Conservation (phyloP, 2,888 invertebrate species). For the Neoascia interrupta region DNA sequence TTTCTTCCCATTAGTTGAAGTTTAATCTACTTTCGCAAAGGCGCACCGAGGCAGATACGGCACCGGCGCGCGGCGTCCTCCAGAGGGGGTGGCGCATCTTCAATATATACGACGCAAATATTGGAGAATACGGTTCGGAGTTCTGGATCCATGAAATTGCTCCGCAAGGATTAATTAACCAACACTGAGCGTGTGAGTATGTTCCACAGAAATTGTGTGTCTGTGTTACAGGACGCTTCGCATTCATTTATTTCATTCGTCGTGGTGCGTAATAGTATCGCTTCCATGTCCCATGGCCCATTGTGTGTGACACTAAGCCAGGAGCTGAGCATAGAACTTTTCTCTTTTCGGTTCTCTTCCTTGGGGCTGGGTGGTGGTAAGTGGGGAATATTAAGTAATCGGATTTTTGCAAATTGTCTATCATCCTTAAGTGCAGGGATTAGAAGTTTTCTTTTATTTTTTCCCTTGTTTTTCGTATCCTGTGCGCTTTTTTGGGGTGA, state of each 20-base stretch:
- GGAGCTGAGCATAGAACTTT: constrained; percentile 15
- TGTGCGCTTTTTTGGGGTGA: neutral
- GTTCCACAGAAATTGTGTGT: constrained; percentile 11
- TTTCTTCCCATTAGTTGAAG: constrained; percentile 69
- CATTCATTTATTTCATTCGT: constrained; percentile 52
- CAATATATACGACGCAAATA: constrained; percentile 39
- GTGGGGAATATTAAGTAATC: constrained; percentile 49
- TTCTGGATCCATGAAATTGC: constrained; percentile 67
- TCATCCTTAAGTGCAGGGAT: constrained; percentile 55
- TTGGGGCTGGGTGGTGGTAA: neutral
- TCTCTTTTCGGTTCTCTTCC: neutral
- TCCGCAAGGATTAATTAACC: constrained; percentile 66
- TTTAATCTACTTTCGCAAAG: constrained; percentile 67
- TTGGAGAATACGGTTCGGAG: constrained; percentile 53
- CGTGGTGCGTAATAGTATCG: constrained; percentile 50
- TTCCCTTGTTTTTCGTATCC: neutral
- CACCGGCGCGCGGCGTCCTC: constrained; percentile 17
- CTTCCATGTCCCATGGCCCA: constrained; percentile 56
- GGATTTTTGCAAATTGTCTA: constrained; percentile 52
- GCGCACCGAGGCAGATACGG: constrained; percentile 52
- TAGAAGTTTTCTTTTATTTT: constrained; percentile 42
- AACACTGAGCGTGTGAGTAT: constrained; percentile 33
- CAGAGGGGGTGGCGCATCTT: too few relatives aligned
- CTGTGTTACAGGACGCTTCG: constrained; percentile 32
- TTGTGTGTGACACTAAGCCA: constrained; percentile 57